phyloP scores from a whole-genome alignment of 2,797 vertebrate species.

The Danio tinwini region DNA sequence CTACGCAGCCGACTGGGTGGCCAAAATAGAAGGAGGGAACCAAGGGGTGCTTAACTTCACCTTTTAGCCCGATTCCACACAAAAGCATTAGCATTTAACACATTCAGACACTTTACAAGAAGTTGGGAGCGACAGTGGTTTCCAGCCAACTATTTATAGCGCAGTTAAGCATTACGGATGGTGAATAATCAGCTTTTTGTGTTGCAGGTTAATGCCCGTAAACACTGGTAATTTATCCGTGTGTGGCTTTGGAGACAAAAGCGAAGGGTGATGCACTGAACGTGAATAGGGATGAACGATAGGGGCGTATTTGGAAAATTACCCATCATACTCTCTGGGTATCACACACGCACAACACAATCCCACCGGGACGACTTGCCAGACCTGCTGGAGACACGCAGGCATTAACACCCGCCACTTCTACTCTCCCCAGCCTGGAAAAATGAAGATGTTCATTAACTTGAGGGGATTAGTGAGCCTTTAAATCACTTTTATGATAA shows the following conservation, averaged over 20 bases:
- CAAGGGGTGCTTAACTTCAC: conserved; percentile 4
- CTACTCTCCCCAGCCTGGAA: conserved; percentile 82
- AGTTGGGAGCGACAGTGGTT: conserved; percentile 53
- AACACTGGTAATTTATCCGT: conserved; percentile 59
- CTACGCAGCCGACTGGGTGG: conserved; percentile 65
- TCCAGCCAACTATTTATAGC: conserved; percentile 53
- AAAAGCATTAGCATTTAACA: conserved; percentile 38
- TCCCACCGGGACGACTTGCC: conserved; percentile 80
- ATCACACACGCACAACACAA: conserved; percentile 80
- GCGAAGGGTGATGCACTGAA: conserved; percentile 56
- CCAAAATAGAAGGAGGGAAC: conserved; percentile 40
- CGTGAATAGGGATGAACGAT: conserved; percentile 62
- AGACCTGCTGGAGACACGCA: conserved; percentile 79
- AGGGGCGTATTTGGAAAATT: conserved; percentile 65
- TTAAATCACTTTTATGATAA: conserved; percentile 97
- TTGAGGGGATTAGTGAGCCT: conserved; percentile 94
- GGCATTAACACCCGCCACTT: conserved; percentile 73
- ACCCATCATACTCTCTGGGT: conserved; percentile 66
- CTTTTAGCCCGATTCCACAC: conserved; percentile 33
- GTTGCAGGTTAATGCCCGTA: conserved; percentile 58
- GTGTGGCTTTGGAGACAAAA: conserved; percentile 56
- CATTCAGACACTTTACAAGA: conserved; percentile 45
- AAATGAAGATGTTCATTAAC: conserved; percentile 99
- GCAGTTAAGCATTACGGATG: conserved; percentile 51
- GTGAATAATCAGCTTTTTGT: conserved; percentile 59